Evolutionary conservation across 2,888 invertebrate genomes (phyloP).

Genomic region (Hypomecis atomaria): DNA sequence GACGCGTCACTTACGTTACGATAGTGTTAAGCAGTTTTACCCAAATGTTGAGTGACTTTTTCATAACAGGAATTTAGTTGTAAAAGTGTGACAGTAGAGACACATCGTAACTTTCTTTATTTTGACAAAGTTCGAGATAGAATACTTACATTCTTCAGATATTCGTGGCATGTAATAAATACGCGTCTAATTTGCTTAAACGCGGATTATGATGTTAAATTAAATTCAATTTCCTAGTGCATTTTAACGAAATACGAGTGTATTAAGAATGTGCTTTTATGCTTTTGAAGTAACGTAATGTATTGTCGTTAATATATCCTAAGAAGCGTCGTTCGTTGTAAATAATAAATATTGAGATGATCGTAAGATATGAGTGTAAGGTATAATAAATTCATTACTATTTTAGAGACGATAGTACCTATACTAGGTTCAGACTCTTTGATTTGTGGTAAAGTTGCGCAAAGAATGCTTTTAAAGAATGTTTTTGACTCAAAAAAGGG

Average conservation of each 20-base stretch:
- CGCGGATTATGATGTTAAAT: slow-evolving; percentile 47
- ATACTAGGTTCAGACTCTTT: background rate
- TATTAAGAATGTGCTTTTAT: slow-evolving; percentile 34
- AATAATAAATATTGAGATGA: slow-evolving; percentile 56
- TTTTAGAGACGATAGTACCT: background rate
- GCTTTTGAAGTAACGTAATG: slow-evolving; percentile 29
- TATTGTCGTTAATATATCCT: slow-evolving; percentile 18
- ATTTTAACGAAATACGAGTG: slow-evolving; percentile 35
- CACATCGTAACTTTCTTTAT: background rate
- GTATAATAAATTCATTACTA: slow-evolving; percentile 35
- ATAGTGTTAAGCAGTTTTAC: background rate
- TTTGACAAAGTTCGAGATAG: slow-evolving; percentile 7
- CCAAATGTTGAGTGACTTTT: background rate
- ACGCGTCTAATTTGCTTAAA: slow-evolving; percentile 47
- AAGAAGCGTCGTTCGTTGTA: slow-evolving; percentile 33
- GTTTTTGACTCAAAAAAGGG: no score
- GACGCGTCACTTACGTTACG: background rate
- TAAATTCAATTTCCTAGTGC: slow-evolving; percentile 39
- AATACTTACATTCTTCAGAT: background rate
- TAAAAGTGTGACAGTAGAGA: no score
- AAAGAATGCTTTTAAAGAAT: no score
- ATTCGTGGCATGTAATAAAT: slow-evolving; percentile 49
- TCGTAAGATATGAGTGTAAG: slow-evolving; percentile 50
- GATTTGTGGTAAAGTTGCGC: background rate
- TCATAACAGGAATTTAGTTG: background rate